phyloP scores from a whole-genome alignment of 2,888 invertebrate species.

The Danaus chrysippus region DNA sequence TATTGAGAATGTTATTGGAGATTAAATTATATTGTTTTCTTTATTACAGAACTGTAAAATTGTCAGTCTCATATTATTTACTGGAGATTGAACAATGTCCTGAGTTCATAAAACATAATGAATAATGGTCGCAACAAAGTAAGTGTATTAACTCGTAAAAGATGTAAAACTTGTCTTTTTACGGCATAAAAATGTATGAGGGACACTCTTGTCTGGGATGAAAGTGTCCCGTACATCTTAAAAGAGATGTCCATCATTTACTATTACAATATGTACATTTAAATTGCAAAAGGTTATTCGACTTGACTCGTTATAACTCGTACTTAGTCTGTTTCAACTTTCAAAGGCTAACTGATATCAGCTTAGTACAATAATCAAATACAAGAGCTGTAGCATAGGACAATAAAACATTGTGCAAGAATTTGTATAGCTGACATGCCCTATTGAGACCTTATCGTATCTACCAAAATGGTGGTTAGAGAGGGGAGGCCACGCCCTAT shows the following conservation, averaged over 20 bases:
- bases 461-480: conserved; percentile 43
- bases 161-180: no score
- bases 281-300: no score
- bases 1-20: no score
- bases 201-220: no score
- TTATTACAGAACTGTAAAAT: no score
- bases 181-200: no score
- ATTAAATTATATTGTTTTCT: no score
- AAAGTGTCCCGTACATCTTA: no score
- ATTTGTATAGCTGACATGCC: conserved; percentile 51
- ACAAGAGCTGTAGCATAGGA: conserved; percentile 26
- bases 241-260: no score
- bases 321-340: neutral
- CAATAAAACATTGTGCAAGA: conserved; percentile 42
- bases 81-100: neutral
- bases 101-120: conserved; percentile 33
- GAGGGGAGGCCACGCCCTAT: conserved; percentile 51
- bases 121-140: conserved; percentile 38
- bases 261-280: no score
- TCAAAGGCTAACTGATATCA: conserved; percentile 15
- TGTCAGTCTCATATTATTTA: conserved; percentile 14
- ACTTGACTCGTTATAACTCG: no score
- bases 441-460: conserved; percentile 52
- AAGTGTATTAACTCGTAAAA: conserved; percentile 8
- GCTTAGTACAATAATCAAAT: conserved; percentile 30